Percentiles rank a stretch among this genome's conserved stretches.
phyloP scores from a whole-genome alignment of 2,113 vertebrate species.

The Nansenia antarctica region DNA sequence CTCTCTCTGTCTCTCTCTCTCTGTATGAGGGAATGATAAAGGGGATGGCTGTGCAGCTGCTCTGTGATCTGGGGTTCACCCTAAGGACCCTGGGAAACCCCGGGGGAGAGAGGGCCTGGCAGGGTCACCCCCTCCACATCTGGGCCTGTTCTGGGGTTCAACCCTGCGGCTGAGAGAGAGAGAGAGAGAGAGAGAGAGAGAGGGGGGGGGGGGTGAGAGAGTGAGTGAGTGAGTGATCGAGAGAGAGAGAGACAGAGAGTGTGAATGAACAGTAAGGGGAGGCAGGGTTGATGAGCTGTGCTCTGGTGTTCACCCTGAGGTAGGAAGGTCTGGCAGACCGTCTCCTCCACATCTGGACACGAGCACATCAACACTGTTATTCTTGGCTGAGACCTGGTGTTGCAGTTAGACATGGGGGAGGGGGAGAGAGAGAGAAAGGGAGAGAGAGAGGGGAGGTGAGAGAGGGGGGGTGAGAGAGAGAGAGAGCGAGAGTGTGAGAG shows the following conservation, averaged over 20 bases:
- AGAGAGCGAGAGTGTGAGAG: background rate
- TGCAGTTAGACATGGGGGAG: background rate
- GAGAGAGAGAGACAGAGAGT: background rate
- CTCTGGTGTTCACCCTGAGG: no score
- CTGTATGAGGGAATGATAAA: no score
- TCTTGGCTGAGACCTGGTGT: background rate
- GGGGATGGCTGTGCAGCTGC: no score
- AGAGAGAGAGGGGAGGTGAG: background rate
- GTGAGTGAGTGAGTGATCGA: background rate
- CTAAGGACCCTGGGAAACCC: background rate
- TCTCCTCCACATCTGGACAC: no score
- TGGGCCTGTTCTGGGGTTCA: conserved; percentile 37
- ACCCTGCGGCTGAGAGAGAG: background rate
- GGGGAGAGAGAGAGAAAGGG: conserved; percentile 6
- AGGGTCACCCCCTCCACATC: conserved; percentile 37
- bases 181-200: background rate
- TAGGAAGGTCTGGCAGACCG: no score
- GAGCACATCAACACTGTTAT: background rate
- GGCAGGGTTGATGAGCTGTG: no score
- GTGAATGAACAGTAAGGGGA: no score
- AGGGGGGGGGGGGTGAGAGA: background rate
- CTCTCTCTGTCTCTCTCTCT: no score
- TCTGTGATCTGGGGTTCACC: no score
- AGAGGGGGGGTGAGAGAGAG: background rate
- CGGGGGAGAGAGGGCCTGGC: conserved; percentile 35